Percentiles rank a stretch among this genome's conserved stretches.
phyloP scores from a whole-genome alignment of 2,888 invertebrate species.

The Eupelmus urozonus region DNA sequence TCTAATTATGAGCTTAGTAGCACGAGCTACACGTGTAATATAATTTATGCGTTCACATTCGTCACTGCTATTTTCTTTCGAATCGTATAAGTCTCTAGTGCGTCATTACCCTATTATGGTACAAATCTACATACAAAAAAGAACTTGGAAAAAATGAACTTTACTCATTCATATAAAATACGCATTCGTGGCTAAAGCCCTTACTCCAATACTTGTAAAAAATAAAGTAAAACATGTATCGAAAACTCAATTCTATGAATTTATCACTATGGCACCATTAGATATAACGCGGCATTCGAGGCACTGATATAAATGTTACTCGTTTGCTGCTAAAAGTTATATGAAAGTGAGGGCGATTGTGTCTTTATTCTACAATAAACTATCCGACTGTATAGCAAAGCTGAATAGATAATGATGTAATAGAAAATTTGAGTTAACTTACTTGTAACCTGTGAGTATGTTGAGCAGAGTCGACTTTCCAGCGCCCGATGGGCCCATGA shows the following conservation, averaged over 20 bases:
- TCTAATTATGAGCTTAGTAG: too few relatives aligned
- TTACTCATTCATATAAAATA: not conserved
- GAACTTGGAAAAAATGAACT: not conserved
- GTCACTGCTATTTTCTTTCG: not conserved
- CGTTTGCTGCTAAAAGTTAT: not conserved
- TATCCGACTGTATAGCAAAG: not conserved
- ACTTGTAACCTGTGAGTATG: constrained; percentile 97
- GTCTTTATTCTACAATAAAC: too few relatives aligned
- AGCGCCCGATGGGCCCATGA: constrained; percentile 98
- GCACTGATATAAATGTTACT: not conserved
- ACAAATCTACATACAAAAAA: too few relatives aligned
- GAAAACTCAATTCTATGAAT: constrained; percentile 9
- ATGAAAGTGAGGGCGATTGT: too few relatives aligned
- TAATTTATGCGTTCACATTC: not conserved
- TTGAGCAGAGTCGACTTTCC: constrained; percentile 96
- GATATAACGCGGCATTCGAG: constrained; percentile 19
- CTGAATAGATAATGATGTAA: not conserved
- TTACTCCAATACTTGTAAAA: not conserved
- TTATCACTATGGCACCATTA: constrained; percentile 38
- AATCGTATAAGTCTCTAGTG: not conserved
- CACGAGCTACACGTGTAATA: too few relatives aligned
- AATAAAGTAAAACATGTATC: not conserved
- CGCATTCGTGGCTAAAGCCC: not conserved
- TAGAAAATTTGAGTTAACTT: constrained; percentile 75
- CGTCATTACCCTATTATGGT: too few relatives aligned